Conservation (phyloP, 1,140 invertebrate species). For the Idris sp. region DNA sequence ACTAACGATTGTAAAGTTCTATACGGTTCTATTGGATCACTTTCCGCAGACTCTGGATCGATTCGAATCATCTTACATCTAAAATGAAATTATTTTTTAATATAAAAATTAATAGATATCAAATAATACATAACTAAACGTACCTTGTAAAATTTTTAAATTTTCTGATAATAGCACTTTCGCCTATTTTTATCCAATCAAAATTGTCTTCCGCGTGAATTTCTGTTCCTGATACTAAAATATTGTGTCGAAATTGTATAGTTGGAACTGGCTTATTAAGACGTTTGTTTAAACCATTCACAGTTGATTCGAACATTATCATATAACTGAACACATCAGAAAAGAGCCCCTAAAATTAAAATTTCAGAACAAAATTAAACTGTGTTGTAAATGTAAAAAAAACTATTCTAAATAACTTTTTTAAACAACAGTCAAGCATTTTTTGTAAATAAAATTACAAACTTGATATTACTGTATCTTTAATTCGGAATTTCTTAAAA, state of each 20-base stretch:
- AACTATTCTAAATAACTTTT: too few species aligned
- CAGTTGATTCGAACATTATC: slow-evolving; percentile 73
- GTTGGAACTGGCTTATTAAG: slow-evolving; percentile 64
- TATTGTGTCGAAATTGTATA: slow-evolving; percentile 78
- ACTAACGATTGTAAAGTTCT: slow-evolving; percentile 66
- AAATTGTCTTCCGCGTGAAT: slow-evolving; percentile 77
- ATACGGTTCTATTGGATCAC: slow-evolving; percentile 61
- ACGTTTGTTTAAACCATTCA: slow-evolving; percentile 72
- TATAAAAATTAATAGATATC: too few species aligned
- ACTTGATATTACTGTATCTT: slow-evolving; percentile 66
- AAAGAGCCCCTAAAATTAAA: slow-evolving; percentile 72
- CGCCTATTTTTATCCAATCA: slow-evolving; percentile 77
- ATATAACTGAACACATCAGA: slow-evolving; percentile 76
- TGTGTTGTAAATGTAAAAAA: neutral
- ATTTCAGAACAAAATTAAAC: neutral
- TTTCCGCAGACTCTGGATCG: slow-evolving; percentile 63
- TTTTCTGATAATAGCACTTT: slow-evolving; percentile 68
- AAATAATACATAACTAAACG: neutral
- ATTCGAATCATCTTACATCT: slow-evolving; percentile 67
- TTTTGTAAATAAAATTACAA: too few species aligned
- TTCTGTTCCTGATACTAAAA: slow-evolving; percentile 71
- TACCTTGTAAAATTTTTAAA: slow-evolving; percentile 75
- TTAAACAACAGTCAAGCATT: too few species aligned
- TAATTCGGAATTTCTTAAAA: slow-evolving; percentile 63
- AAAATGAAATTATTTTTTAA: slow-evolving; percentile 16